These are phyloP conservation scores for Chydorus sphaericus DNA, from an alignment of 2,888 invertebrate species.

Conservation along the genomic window DNA sequence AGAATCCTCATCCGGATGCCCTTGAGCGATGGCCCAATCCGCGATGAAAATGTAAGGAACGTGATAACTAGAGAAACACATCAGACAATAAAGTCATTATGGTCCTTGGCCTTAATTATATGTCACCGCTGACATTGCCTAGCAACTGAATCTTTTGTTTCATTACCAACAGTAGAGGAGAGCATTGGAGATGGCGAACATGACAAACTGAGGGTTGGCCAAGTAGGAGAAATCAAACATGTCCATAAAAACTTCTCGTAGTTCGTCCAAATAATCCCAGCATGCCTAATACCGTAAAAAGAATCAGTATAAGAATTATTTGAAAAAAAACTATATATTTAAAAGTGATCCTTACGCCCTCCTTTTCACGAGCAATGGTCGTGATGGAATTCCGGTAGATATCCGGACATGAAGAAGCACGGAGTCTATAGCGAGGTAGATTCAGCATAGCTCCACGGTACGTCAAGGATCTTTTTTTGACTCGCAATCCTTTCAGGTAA, in stretches of 20 bases:
- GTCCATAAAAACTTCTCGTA: conserved; percentile 58
- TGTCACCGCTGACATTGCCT: no score
- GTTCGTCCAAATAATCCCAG: conserved; percentile 41
- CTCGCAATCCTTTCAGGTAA: conserved; percentile 4
- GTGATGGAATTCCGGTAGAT: conserved; percentile 75
- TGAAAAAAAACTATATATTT: conserved; percentile 18
- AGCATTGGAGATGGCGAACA: conserved; percentile 71
- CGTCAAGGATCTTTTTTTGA: conserved; percentile 6
- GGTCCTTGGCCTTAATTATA: no score
- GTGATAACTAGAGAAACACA: conserved; percentile 42
- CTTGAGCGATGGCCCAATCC: conserved; percentile 58
- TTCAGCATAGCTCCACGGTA: conserved; percentile 60
- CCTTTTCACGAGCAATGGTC: conserved; percentile 65
- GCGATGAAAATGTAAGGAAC: conserved; percentile 88
- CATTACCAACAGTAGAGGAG: conserved; percentile 76
- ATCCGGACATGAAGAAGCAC: conserved; percentile 80
- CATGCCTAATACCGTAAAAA: conserved; percentile 42
- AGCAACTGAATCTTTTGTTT: no score
- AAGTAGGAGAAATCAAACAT: conserved; percentile 72
- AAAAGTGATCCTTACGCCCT: conserved; percentile 41
- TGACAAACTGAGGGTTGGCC: conserved; percentile 57
- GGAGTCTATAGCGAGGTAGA: conserved; percentile 58
- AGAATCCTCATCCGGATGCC: conserved; percentile 48
- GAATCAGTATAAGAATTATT: conserved; percentile 16
- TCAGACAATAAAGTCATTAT: background rate